These are phyloP conservation scores for Dinomys branickii DNA, from an alignment of 2,113 vertebrate genomes.

Conservation along the genomic window DNA sequence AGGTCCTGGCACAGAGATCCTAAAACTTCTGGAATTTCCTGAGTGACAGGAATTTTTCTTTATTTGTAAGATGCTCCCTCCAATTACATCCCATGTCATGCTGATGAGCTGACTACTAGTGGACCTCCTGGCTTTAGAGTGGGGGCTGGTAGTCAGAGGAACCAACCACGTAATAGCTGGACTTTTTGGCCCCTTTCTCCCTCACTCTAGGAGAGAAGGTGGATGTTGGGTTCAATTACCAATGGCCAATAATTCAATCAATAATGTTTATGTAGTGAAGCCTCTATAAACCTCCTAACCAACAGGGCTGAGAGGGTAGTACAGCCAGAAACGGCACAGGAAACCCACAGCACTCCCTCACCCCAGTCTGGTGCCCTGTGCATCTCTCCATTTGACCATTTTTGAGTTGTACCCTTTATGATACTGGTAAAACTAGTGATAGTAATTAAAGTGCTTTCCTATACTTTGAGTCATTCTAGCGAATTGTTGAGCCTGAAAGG, in stretches of 20 bases:
- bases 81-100: neutral
- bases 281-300: neutral
- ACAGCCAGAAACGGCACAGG: neutral
- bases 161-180: neutral
- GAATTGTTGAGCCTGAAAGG: neutral
- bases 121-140: neutral
- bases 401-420: neutral
- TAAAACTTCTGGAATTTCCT: neutral
- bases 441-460: neutral
- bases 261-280: neutral
- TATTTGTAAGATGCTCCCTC: neutral
- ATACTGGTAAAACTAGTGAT: neutral
- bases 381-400: neutral
- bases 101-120: neutral
- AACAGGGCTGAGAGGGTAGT: neutral
- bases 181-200: neutral
- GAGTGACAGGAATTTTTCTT: neutral
- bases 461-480: neutral
- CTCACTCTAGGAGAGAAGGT: neutral
- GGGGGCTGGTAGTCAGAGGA: neutral
- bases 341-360: accelerated
- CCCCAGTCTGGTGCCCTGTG: neutral
- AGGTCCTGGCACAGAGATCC: slow-evolving; percentile 1
- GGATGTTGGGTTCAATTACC: neutral
- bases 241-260: neutral